Evolutionary conservation across 2,888 invertebrate species (phyloP), one percentile per base, ranked within the genome.

Genomic region (Amiota communis): DNA sequence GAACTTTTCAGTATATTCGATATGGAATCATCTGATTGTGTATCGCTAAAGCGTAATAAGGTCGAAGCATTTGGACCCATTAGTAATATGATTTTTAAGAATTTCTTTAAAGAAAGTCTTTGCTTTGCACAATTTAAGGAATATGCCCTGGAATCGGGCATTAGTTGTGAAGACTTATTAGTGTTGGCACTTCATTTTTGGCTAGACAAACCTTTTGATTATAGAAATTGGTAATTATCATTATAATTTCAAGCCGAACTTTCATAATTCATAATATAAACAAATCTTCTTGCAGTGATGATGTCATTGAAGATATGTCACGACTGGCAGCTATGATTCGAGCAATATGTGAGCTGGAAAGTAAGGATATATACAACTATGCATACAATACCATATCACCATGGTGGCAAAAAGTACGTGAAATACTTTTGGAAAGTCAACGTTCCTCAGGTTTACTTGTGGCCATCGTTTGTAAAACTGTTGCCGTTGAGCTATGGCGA

Each of bases 361-460:
- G 93, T 83, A 92, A 93, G 73, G 89, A 91, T 46, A 92, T 92
- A 23, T 93, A 92, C 72, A 82, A 83, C 51, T 87, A 85, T 74
- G 82, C 86, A n/a, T 94, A 94, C 79, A 94, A 94, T 84, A 92
- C 93, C 76, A 91, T 93, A 23, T 96, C 95, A 0, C 90, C 92
- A 0, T 97, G 96, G 95, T 98, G 97, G 97, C 93, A 93, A 82
- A 91, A 92, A 72, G 92, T 97, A 63, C 92, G 97, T 47, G 93
- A 93, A 78, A 90, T 93, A 74, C 91, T 97, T 75, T 91, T 93
- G 1, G 93, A 95, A 75, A 94, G 95, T 81, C 90, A 92, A 0
- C 93, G 94, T 86, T 94, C 95, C 10, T 92, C 95, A 79, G 95
- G 96, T 1, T 92, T 96, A 87, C 93, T 96, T 71, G 95, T 95